phyloP scores from a whole-genome alignment of 1,140 invertebrate species.

The Drosophila prosaltans region DNA sequence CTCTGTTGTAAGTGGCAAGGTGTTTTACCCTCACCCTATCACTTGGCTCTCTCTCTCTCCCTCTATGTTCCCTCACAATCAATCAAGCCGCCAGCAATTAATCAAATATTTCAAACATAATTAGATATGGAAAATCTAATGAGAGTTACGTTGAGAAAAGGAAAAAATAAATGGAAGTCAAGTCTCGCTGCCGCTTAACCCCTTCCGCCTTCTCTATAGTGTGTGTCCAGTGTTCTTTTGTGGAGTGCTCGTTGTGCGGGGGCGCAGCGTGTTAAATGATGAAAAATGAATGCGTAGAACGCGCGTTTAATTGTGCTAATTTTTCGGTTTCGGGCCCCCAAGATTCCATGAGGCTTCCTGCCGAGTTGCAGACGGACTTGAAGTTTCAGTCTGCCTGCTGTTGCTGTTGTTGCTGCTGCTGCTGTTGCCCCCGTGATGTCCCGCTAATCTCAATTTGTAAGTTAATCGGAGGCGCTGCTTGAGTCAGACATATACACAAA shows the following conservation, averaged over 20 bases:
- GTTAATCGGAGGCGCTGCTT: slow-evolving; percentile 79
- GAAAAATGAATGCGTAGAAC: slow-evolving; percentile 80
- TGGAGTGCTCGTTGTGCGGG: slow-evolving; percentile 45
- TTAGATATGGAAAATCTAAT: slow-evolving; percentile 80
- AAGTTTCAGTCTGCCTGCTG: slow-evolving; percentile 20
- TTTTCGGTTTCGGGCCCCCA: slow-evolving; percentile 48
- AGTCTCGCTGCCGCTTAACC: slow-evolving; percentile 34
- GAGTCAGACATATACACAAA: slow-evolving; percentile 46
- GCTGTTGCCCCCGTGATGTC: slow-evolving; percentile 63
- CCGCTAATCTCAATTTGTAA: slow-evolving; percentile 81
- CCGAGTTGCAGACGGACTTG: slow-evolving; percentile 13
- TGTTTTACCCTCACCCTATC: slow-evolving; percentile 17
- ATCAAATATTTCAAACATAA: slow-evolving; percentile 79
- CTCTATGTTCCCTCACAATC: slow-evolving; percentile 53
- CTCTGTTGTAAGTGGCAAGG: slow-evolving; percentile 39
- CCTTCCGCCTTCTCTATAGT: slow-evolving; percentile 37
- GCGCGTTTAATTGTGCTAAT: slow-evolving; percentile 81
- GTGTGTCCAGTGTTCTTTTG: background rate
- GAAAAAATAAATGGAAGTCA: background rate
- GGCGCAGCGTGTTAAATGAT: slow-evolving; percentile 81
- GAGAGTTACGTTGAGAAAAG: slow-evolving; percentile 37
- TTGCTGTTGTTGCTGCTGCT: slow-evolving; percentile 9
- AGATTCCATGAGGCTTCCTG: slow-evolving; percentile 14
- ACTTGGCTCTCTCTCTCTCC: background rate
- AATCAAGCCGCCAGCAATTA: slow-evolving; percentile 79